Evolutionary conservation across 1,140 invertebrate species (phyloP).

Genomic region (Thaumetopoea pityocampa): DNA sequence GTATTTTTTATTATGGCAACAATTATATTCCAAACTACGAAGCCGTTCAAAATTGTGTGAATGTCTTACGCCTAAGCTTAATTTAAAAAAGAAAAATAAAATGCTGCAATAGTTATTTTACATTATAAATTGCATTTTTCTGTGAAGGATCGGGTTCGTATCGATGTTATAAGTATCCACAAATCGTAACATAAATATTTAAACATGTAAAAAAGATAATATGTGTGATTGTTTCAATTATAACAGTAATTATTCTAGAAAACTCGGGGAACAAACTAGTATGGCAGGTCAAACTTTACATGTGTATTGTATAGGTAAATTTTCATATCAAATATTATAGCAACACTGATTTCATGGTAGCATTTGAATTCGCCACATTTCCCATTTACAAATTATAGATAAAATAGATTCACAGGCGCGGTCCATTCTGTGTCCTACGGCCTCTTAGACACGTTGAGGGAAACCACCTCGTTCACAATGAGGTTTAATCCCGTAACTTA

Average conservation of each 20-base stretch:
- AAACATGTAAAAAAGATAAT: background rate
- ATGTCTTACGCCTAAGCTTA: constrained; percentile 50
- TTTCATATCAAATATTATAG: no score
- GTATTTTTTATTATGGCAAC: constrained; percentile 61
- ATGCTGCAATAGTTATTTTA: constrained; percentile 48
- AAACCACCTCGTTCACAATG: no score
- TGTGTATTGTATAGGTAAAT: no score
- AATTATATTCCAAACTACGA: constrained; percentile 45
- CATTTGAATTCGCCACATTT: no score
- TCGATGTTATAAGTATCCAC: background rate
- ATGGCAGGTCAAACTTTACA: no score
- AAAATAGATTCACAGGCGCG: no score
- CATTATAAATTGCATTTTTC: constrained; percentile 40
- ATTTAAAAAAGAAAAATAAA: constrained; percentile 40
- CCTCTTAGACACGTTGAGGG: no score
- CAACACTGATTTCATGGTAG: no score
- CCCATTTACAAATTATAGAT: no score
- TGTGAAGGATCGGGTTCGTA: background rate
- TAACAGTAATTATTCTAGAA: background rate
- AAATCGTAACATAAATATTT: background rate
- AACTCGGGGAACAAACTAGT: background rate
- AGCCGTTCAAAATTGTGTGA: constrained; percentile 27
- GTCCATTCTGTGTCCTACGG: no score
- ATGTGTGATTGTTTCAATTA: background rate
- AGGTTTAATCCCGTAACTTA: no score